phyloP scores from a whole-genome alignment of 2,797 vertebrate species.

The Enteromius unitaeniatus region DNA sequence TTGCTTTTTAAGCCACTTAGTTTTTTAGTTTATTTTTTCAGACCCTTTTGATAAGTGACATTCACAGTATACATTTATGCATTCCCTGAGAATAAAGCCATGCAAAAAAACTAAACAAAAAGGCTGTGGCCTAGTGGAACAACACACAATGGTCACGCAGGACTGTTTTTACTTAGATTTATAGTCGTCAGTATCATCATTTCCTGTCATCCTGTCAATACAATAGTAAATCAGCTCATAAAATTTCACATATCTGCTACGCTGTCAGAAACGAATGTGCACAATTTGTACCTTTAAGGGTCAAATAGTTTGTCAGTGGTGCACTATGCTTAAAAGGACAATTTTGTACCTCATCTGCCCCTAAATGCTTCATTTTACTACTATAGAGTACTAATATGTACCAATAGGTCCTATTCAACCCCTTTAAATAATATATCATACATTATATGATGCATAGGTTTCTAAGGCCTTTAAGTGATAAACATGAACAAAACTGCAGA shows the following conservation, averaged over 20 bases:
- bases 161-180: neutral
- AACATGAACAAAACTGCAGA: too few species aligned
- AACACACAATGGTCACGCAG: neutral
- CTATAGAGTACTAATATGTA: too few species aligned
- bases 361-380: too few species aligned
- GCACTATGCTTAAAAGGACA: neutral
- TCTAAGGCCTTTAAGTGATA: too few species aligned
- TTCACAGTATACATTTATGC: neutral
- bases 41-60: neutral
- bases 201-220: neutral
- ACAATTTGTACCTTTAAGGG: neutral
- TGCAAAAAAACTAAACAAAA: too few species aligned
- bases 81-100: neutral
- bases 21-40: neutral
- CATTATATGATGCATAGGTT: too few species aligned
- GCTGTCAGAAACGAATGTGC: neutral
- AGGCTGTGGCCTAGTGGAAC: neutral
- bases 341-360: too few species aligned
- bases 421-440: too few species aligned
- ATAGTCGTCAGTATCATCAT: neutral
- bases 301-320: neutral
- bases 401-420: too few species aligned
- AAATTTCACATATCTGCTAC: neutral
- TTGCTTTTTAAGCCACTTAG: neutral
- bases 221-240: neutral